Conservation (phyloP, 2,797 vertebrate species). For the Erethizon dorsatum region DNA sequence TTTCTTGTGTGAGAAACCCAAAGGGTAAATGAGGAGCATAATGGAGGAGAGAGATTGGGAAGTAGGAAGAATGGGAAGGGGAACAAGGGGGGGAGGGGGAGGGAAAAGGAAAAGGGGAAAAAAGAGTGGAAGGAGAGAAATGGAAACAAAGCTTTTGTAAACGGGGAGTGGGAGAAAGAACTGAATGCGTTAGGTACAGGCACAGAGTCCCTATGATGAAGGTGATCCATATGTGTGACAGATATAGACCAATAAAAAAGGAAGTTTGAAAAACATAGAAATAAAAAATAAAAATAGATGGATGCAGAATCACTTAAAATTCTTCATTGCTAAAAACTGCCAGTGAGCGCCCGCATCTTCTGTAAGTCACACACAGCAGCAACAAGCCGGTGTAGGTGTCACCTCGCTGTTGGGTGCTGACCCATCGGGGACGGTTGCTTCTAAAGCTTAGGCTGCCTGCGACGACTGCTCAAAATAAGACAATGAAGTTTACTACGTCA, state of each 20-base stretch:
- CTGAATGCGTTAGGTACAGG: not conserved
- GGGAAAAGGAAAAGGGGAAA: not conserved
- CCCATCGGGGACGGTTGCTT: not conserved
- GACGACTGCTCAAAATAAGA: too few species aligned
- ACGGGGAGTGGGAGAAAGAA: not conserved
- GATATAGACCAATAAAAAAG: not conserved
- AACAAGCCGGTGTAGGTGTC: too few species aligned
- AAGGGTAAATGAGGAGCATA: not conserved
- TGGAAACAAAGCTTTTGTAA: not conserved
- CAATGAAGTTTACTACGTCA: not conserved
- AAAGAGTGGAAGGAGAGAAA: too few species aligned
- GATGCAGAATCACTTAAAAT: accelerated
- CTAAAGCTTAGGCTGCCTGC: too few species aligned
- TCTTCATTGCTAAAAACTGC: not conserved
- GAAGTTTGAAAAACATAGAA: not conserved
- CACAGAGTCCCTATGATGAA: not conserved
- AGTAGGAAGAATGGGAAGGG: not conserved
- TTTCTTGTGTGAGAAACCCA: not conserved
- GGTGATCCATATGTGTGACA: not conserved
- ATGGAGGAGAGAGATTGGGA: not conserved
- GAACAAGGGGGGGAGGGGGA: not conserved
- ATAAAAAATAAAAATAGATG: not conserved
- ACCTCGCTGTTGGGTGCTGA: not conserved
- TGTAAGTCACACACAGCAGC: not conserved
- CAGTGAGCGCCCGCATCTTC: not conserved